phyloP scores from a whole-genome alignment of 2,113 vertebrate genomes.

The Laticauda laticaudata region DNA sequence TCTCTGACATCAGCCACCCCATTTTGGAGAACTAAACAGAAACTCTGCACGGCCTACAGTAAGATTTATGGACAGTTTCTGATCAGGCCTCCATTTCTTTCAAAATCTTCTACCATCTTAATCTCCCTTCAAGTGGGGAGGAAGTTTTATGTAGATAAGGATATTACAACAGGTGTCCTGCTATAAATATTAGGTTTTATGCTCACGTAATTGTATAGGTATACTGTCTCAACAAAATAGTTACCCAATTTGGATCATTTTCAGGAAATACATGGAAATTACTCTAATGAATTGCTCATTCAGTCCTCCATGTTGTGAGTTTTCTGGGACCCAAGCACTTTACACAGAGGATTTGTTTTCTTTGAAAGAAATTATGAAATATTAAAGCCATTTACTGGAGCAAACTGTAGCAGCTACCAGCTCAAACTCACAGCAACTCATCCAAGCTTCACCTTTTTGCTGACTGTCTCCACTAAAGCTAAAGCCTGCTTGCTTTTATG shows the following conservation, averaged over 20 bases:
- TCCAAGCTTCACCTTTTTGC: background rate
- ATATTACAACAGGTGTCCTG: background rate
- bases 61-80: constrained; percentile 26
- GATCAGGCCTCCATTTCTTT: background rate
- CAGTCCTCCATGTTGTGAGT: background rate
- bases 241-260: background rate
- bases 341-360: background rate
- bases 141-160: background rate
- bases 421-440: background rate
- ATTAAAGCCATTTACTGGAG: background rate
- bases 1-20: constrained; percentile 41
- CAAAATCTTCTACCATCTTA: background rate
- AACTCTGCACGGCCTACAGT: constrained; percentile 18
- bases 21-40: constrained; percentile 50
- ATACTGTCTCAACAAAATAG: background rate
- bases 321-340: background rate
- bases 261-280: background rate
- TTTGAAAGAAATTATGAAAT: background rate
- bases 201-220: background rate
- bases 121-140: background rate
- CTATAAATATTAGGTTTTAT: background rate
- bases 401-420: background rate
- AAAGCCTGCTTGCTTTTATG: background rate
- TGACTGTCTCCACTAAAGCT: background rate
- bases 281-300: background rate